Evolutionary conservation across 2,888 invertebrate genomes (phyloP), one percentile per base, ranked within the genome.

Genomic region (Allophyes oxyacanthae): DNA sequence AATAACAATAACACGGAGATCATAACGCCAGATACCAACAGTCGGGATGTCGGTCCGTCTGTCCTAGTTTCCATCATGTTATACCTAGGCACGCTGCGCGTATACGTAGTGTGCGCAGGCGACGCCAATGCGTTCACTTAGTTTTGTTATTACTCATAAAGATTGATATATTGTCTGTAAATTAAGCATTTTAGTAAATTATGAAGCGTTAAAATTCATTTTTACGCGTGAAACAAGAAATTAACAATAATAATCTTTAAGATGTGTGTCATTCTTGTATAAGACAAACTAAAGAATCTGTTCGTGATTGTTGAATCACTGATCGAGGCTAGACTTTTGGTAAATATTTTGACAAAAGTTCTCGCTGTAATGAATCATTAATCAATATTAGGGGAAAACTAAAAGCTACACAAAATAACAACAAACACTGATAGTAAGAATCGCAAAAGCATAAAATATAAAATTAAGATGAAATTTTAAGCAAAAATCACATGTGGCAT

Each of bases 31-130:
- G 58, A 74, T 62, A 71, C 20, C 52, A 60, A 54, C 55, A 30
- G 53, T 46, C 51, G 54, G 54, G 71, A 74, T 63, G 65, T 65
- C 54, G 51, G 75, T 56, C 53, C 40, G 52, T 62, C 50, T 70
- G 75, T 66, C 66, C 75, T 70, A 74, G 75, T 74, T 72, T 61
- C 53, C 33, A 56, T 1, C 49, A n/a, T n/a, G n/a, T 44, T 43
- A 51, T 46, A 33, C n/a, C n/a, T 42, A 62, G 51, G 43, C 44
- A 58, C 20, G 33, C 34, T 64, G 58, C 71, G 65, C 58, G 25
- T 6, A 28, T 28, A 28, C 28, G 28, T 28, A 28, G 28, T n/a
- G 38, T 64, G 58, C 71, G 65, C 58, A 52, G 51, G 58, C 65
- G 53, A 28, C 34, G 38, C 40, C 41, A 34, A 28, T 36, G 50